Percentiles rank a stretch among this genome's conserved stretches.
Conservation (phyloP, 1,140 invertebrate genomes). For the Helicoverpa zea region DNA sequence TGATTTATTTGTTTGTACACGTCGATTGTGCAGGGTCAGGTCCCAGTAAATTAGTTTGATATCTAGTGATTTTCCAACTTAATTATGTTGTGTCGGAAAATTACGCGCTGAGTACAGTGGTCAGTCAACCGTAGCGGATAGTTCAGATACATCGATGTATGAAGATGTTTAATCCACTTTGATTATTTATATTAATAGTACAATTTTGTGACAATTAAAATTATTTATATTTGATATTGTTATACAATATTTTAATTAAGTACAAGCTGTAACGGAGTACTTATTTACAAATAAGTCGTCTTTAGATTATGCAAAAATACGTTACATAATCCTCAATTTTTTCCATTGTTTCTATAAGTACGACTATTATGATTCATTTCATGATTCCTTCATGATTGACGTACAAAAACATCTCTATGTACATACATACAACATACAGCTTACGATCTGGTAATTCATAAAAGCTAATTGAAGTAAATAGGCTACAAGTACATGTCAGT, state of each 20-base stretch:
- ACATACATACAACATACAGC: neutral
- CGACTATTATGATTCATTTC: too few species aligned
- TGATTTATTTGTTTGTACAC: slow-evolving; percentile 37
- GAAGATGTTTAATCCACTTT: neutral
- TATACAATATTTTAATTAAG: too few species aligned
- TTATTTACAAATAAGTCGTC: too few species aligned
- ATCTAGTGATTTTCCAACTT: slow-evolving; percentile 12
- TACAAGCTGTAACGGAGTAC: too few species aligned
- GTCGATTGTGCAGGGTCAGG: slow-evolving; percentile 36
- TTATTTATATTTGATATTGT: too few species aligned
- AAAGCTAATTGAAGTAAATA: slow-evolving; percentile 19
- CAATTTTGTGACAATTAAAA: too few species aligned
- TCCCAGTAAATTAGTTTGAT: slow-evolving; percentile 2
- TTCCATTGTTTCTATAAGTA: too few species aligned
- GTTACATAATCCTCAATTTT: too few species aligned
- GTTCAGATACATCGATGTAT: neutral
- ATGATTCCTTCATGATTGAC: too few species aligned
- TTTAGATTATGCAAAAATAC: too few species aligned
- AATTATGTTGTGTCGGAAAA: slow-evolving; percentile 25
- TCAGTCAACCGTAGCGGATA: slow-evolving; percentile 3
- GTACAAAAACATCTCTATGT: neutral
- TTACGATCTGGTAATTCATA: slow-evolving; percentile 3
- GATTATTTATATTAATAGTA: neutral
- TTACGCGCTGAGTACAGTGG: neutral
- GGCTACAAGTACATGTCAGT: slow-evolving; percentile 24